Conservation (phyloP, 2,797 vertebrate genomes). For the Falco naumanni region DNA sequence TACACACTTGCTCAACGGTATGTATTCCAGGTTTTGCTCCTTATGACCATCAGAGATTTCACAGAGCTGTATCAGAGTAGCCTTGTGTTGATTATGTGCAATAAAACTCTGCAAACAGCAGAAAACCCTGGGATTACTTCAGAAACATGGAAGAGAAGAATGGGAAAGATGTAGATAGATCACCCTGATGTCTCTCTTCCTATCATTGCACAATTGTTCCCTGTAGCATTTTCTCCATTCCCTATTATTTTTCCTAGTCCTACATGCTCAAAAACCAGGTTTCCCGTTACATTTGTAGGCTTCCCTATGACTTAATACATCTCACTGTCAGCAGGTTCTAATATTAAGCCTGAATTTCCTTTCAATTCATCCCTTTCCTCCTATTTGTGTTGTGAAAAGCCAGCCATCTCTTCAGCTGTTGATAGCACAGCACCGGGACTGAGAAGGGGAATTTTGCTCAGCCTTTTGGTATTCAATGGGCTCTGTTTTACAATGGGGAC, state of each 20-base stretch:
- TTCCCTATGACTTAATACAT: not conserved
- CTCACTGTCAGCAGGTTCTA: not conserved
- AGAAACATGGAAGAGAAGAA: not conserved
- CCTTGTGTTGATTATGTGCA: not conserved
- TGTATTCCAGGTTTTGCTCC: not conserved
- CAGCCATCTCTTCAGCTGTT: not conserved
- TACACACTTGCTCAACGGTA: not conserved
- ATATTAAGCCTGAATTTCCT: constrained; percentile 13
- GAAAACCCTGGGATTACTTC: not conserved
- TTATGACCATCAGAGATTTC: not conserved
- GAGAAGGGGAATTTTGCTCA: not conserved
- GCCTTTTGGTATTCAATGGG: not conserved
- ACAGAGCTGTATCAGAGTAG: not conserved
- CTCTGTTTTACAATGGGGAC: not conserved
- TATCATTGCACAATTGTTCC: not conserved
- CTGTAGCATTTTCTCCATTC: not conserved
- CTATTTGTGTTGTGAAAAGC: not conserved
- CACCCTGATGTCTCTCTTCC: not conserved
- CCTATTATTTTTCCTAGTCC: not conserved
- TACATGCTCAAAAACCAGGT: not conserved
- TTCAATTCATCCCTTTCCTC: constrained; percentile 10
- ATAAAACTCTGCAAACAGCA: not conserved
- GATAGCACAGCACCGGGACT: not conserved
- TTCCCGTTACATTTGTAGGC: not conserved
- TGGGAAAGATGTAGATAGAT: not conserved